phyloP scores from a whole-genome alignment of 2,888 invertebrate species.

The Slavum lentiscoides region DNA sequence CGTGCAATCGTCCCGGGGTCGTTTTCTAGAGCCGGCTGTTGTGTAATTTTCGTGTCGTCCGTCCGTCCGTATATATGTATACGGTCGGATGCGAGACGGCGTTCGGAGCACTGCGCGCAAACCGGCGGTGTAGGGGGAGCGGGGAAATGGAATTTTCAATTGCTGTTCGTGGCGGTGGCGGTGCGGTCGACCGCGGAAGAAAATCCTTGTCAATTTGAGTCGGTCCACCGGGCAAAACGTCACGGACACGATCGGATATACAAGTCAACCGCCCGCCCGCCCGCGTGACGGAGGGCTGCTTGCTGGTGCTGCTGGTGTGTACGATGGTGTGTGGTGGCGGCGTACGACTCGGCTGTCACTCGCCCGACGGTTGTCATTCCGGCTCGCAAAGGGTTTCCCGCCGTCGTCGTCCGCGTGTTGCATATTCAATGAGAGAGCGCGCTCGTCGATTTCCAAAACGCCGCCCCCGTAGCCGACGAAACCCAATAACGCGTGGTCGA shows the following conservation, averaged over 20 bases:
- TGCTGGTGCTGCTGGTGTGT: too few species aligned
- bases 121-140: background rate
- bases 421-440: conserved; percentile 54
- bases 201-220: conserved; percentile 48
- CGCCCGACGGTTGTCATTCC: conserved; percentile 40
- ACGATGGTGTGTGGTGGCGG: background rate
- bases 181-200: conserved; percentile 43
- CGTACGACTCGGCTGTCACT: conserved; percentile 25
- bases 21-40: conserved; percentile 7
- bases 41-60: conserved; percentile 2
- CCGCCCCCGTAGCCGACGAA: conserved; percentile 31
- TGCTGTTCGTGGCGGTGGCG: background rate
- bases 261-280: conserved; percentile 20
- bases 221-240: conserved; percentile 48
- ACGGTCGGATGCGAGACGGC: background rate
- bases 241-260: conserved; percentile 48
- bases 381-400: conserved; percentile 41
- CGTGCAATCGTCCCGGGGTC: conserved; percentile 11
- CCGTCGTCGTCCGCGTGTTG: conserved; percentile 38
- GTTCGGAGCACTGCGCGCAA: too few species aligned
- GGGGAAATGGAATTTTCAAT: background rate
- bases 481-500: conserved; percentile 41
- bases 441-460: conserved; percentile 47
- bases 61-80: background rate
- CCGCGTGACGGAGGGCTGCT: background rate